phyloP scores from a whole-genome alignment of 2,797 vertebrate genomes.

The Dicrostonyx torquatus region DNA sequence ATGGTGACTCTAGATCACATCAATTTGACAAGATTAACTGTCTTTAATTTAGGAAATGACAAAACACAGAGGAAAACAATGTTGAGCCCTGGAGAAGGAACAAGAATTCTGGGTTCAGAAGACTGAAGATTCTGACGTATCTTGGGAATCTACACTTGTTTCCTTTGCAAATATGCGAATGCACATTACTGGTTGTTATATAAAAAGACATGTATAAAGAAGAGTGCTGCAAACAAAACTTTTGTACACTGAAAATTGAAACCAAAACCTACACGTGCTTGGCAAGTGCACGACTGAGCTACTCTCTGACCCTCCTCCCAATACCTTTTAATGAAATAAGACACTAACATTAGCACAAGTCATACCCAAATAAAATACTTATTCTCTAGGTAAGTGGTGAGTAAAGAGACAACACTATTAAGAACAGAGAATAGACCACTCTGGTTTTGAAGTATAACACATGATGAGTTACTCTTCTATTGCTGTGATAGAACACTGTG shows the following conservation, averaged over 20 bases:
- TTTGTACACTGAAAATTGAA: background rate
- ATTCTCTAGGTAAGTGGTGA: background rate
- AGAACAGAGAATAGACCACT: too few relatives aligned
- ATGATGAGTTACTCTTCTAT: background rate
- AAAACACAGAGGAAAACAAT: background rate
- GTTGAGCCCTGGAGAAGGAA: background rate
- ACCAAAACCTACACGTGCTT: too few relatives aligned
- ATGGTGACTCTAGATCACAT: background rate
- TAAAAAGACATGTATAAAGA: background rate
- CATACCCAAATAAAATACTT: background rate
- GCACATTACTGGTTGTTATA: background rate
- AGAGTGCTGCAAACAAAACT: background rate
- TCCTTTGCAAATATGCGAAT: background rate
- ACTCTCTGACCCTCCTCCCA: background rate
- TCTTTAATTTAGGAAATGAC: background rate
- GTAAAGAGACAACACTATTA: background rate
- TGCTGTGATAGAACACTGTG: background rate
- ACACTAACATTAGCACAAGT: background rate
- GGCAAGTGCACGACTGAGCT: background rate
- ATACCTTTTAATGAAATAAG: background rate
- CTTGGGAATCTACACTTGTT: background rate
- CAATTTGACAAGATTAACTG: background rate
- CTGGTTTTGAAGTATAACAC: too few relatives aligned
- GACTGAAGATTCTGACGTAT: background rate
- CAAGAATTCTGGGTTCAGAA: background rate